Conservation (phyloP, 2,113 vertebrate species). For the Epinephelus cyanopodus region DNA sequence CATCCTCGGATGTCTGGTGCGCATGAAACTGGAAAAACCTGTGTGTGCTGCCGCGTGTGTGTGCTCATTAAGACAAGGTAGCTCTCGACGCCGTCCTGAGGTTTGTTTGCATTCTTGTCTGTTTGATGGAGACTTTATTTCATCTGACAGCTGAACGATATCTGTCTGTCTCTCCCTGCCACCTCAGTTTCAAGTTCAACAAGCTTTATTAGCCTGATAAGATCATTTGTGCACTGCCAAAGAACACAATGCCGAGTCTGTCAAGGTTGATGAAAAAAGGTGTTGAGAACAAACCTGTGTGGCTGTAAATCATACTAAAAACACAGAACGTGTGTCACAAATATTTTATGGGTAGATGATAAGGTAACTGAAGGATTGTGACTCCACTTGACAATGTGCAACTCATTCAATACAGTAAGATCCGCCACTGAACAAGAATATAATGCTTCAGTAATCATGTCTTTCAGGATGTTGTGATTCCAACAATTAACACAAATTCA, state of each 20-base stretch:
- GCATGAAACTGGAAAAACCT: constrained; percentile 67
- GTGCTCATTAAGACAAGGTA: constrained; percentile 38
- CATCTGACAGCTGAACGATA: constrained; percentile 40
- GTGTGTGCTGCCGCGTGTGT: constrained; percentile 33
- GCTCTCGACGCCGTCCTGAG: neutral
- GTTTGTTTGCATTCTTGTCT: constrained; percentile 54
- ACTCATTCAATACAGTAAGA: neutral
- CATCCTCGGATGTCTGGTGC: constrained; percentile 43
- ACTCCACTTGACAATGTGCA: neutral
- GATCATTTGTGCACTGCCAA: constrained; percentile 29
- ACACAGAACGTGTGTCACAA: neutral
- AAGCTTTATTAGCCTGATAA: constrained; percentile 36
- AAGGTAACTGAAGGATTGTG: too few species aligned
- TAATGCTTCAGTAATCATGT: too few species aligned
- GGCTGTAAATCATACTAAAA: neutral
- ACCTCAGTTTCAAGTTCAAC: constrained; percentile 53
- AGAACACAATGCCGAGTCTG: neutral
- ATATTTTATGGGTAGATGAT: neutral
- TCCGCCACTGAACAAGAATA: too few species aligned
- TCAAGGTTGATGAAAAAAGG: constrained; percentile 7
- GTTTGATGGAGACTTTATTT: constrained; percentile 38
- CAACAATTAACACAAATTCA: too few species aligned
- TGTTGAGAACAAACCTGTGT: constrained; percentile 8
- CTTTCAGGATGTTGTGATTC: too few species aligned
- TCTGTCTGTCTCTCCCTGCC: constrained; percentile 34